Evolutionary conservation across 1,140 invertebrate genomes (phyloP).

Genomic region (Hyphantria cunea): DNA sequence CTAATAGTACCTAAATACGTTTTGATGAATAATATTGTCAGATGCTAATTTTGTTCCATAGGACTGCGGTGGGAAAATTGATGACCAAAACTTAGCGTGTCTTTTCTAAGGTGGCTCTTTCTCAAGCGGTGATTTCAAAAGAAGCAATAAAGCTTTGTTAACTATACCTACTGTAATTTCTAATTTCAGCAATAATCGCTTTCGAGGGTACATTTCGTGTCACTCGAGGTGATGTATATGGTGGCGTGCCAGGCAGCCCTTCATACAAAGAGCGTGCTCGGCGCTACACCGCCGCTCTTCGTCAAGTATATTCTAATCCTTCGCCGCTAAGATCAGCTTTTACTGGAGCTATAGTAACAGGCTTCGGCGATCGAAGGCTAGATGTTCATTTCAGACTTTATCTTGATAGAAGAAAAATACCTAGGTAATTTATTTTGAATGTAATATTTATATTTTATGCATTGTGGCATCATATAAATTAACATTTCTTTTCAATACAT

Average conservation of each 20-base stretch:
- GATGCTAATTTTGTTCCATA: no score
- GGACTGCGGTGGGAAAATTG: no score
- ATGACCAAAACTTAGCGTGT: no score
- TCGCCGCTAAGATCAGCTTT: constrained; percentile 83
- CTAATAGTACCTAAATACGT: no score
- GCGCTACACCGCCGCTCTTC: constrained; percentile 80
- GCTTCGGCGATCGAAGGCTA: constrained; percentile 87
- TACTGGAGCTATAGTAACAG: constrained; percentile 84
- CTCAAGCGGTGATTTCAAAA: no score
- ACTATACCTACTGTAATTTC: background rate
- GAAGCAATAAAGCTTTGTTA: no score
- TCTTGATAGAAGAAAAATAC: constrained; percentile 89
- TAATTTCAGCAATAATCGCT: constrained; percentile 83
- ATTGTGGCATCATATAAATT: no score
- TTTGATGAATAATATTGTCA: no score
- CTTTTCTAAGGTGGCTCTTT: no score
- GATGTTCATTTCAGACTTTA: constrained; percentile 89
- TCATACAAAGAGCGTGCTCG: constrained; percentile 78
- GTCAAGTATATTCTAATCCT: constrained; percentile 81
- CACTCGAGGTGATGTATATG: constrained; percentile 85
- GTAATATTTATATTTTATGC: no score
- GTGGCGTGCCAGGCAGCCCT: constrained; percentile 65
- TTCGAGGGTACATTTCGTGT: constrained; percentile 87
- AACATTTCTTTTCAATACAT: no score
- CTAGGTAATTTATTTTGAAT: constrained; percentile 84